phyloP scores from a whole-genome alignment of 2,113 vertebrate genomes.

The Sturnira hondurensis region DNA sequence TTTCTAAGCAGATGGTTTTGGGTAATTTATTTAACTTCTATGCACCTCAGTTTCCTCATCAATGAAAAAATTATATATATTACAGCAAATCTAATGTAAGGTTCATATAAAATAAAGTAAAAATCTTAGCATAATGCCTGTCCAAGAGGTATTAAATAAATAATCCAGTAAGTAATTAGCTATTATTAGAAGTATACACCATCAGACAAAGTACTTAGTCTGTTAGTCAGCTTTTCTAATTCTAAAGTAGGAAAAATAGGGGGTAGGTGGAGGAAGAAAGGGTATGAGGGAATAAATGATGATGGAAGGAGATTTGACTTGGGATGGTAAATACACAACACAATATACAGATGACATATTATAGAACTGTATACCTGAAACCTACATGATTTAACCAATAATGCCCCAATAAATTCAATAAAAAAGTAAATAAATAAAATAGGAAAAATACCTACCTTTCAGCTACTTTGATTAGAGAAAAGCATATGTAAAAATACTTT shows the following conservation, averaged over 20 bases:
- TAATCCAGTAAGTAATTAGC: not conserved
- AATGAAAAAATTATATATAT: not conserved
- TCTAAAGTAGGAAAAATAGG: not conserved
- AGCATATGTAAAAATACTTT: not conserved
- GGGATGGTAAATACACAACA: too few species aligned
- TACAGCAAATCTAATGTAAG: not conserved
- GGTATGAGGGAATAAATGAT: too few species aligned
- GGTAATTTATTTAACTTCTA: not conserved
- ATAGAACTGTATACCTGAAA: too few species aligned
- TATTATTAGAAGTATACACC: not conserved
- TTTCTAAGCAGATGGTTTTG: not conserved
- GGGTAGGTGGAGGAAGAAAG: too few species aligned
- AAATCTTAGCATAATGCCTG: not conserved
- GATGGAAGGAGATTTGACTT: too few species aligned
- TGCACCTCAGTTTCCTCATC: not conserved
- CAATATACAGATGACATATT: too few species aligned
- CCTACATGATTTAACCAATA: too few species aligned
- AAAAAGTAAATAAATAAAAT: not conserved
- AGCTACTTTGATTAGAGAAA: constrained; percentile 2
- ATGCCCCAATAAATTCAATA: too few species aligned
- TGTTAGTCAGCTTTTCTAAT: not conserved
- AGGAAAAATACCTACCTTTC: not conserved
- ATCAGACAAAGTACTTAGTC: constrained; percentile 5
- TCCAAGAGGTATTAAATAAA: not conserved
- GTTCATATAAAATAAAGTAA: not conserved